Conservation (phyloP, 2,888 invertebrate species). For the Trissonchulus sp. region DNA sequence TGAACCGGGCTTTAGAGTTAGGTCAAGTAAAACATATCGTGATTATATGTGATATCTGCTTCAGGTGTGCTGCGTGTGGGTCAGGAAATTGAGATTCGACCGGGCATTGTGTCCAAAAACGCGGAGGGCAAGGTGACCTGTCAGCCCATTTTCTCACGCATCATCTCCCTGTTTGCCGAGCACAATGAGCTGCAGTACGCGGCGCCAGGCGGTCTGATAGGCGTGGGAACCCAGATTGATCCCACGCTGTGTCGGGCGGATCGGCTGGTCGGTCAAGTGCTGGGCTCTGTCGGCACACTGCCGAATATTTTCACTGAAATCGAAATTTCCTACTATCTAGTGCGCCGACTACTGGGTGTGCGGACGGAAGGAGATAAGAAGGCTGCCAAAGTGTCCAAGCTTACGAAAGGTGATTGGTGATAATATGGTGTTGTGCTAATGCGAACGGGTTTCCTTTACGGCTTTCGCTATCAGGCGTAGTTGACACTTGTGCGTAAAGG, state of each 20-base stretch:
- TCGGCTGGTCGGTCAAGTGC: slow-evolving; percentile 90
- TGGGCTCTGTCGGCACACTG: slow-evolving; percentile 90
- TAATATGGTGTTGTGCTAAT: too few species aligned
- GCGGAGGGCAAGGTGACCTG: slow-evolving; percentile 90
- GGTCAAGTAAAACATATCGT: too few species aligned
- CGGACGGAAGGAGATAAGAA: slow-evolving; percentile 98
- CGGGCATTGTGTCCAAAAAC: slow-evolving; percentile 94
- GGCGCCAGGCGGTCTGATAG: slow-evolving; percentile 98
- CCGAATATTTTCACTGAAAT: slow-evolving; percentile 96
- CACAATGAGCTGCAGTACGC: slow-evolving; percentile 96
- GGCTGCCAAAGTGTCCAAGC: slow-evolving; percentile 90
- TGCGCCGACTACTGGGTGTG: slow-evolving; percentile 90
- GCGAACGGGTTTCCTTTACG: too few species aligned
- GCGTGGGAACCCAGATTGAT: slow-evolving; percentile 96
- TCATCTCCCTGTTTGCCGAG: slow-evolving; percentile 93
- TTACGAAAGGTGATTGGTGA: slow-evolving; percentile 64
- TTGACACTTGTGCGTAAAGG: too few species aligned
- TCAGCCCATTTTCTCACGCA: slow-evolving; percentile 88
- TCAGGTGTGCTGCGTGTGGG: slow-evolving; percentile 64
- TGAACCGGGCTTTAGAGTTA: too few species aligned
- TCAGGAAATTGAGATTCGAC: slow-evolving; percentile 90
- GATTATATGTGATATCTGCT: slow-evolving; percentile 21
- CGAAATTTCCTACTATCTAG: slow-evolving; percentile 92
- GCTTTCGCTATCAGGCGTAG: too few species aligned
- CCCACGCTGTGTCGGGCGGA: slow-evolving; percentile 97